Percentiles rank a stretch among this genome's conserved stretches.
These are phyloP conservation scores for Chrysolina oricalcia DNA, from an alignment of 2,888 invertebrate genomes.

Conservation along the genomic window DNA sequence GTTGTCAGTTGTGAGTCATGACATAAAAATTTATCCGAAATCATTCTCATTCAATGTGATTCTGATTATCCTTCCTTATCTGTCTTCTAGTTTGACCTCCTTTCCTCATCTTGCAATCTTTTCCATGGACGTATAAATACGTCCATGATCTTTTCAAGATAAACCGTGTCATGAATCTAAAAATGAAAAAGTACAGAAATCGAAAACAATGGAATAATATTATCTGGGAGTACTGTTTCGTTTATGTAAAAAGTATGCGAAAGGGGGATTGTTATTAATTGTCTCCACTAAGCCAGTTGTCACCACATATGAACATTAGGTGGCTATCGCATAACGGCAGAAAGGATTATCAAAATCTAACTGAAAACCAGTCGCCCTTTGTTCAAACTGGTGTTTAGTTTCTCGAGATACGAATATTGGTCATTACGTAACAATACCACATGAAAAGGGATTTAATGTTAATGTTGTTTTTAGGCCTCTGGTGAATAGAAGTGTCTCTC, in stretches of 20 bases:
- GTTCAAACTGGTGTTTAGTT: neutral
- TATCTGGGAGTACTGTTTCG: neutral
- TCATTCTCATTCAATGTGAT: no score
- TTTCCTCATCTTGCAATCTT: no score
- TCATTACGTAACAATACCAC: neutral
- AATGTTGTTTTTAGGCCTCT: neutral
- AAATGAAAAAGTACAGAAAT: no score
- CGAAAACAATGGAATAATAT: no score
- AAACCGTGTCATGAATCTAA: no score
- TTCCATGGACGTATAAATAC: no score
- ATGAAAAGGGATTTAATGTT: neutral
- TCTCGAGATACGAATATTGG: neutral
- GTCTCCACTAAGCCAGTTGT: neutral
- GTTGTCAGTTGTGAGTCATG: no score
- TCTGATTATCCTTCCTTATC: no score
- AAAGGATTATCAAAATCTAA: neutral
- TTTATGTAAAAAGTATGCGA: neutral
- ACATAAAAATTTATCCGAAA: no score
- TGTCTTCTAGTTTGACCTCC: no score
- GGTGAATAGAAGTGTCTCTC: neutral
- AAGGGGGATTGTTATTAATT: neutral
- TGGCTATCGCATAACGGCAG: conserved; percentile 3
- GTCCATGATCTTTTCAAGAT: no score
- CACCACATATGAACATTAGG: neutral
- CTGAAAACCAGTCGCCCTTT: conserved; percentile 5